A percentile compares a stretch with the other conserved stretches of the same genome.
Conservation (phyloP, 2,113 vertebrate species). For the Pollimyrus isidori region DNA sequence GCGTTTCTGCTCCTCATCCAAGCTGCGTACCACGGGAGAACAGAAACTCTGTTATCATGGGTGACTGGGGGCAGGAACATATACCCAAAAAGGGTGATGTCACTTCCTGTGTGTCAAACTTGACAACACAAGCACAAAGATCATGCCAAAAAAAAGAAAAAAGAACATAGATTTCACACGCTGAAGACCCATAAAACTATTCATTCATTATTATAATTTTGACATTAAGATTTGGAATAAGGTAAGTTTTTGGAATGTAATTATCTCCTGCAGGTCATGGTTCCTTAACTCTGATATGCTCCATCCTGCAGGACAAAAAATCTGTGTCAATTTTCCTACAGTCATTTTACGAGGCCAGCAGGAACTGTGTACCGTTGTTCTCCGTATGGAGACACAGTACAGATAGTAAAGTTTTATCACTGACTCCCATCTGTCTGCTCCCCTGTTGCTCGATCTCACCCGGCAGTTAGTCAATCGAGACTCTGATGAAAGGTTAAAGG, state of each 20-base stretch:
- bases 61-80: neutral
- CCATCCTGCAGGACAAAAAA: neutral
- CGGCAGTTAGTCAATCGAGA: neutral
- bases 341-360: neutral
- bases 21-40: neutral
- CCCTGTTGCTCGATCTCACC: neutral
- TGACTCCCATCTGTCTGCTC: neutral
- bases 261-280: neutral
- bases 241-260: neutral
- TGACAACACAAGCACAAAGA: neutral
- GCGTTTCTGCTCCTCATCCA: neutral
- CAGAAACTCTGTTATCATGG: neutral
- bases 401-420: neutral
- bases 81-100: neutral
- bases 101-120: neutral
- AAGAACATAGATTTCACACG: neutral
- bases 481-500: conserved; percentile 7
- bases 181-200: neutral
- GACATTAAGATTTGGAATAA: neutral
- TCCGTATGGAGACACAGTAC: neutral
- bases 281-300: neutral
- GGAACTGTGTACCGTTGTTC: neutral
- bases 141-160: too few relatives aligned
- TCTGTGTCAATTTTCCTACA: neutral
- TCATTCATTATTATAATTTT: neutral